Conservation (phyloP, 2,113 vertebrate genomes). For the Oxygymnocypris stewartii region DNA sequence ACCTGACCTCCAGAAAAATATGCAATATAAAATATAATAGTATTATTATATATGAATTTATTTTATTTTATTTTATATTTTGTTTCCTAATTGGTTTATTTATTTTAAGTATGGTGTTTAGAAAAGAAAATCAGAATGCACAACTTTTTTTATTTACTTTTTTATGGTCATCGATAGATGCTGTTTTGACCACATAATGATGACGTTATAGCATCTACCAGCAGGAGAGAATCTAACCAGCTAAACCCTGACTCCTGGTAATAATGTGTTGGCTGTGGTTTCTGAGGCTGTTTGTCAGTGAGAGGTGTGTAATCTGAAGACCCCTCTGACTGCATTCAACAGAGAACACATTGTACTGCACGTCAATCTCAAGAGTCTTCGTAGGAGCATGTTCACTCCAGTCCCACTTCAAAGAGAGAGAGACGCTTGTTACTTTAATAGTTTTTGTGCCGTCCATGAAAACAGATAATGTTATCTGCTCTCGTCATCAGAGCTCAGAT, state of each 20-base stretch:
- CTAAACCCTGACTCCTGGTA: not conserved
- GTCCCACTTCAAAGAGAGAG: not conserved
- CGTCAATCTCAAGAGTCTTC: slow-evolving; percentile 42
- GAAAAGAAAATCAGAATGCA: too few relatives aligned
- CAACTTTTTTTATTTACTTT: not conserved
- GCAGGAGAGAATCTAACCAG: not conserved
- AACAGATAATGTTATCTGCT: slow-evolving; percentile 9
- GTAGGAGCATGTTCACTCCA: slow-evolving; percentile 8
- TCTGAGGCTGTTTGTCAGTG: slow-evolving; percentile 15
- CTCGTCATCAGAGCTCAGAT: not conserved
- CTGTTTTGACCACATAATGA: not conserved
- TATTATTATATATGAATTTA: too few relatives aligned
- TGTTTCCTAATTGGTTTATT: too few relatives aligned
- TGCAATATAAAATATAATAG: too few relatives aligned
- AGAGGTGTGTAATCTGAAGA: slow-evolving; percentile 48
- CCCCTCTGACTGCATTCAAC: slow-evolving; percentile 40
- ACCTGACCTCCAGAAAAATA: too few relatives aligned
- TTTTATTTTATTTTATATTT: too few relatives aligned
- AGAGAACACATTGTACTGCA: slow-evolving; percentile 53
- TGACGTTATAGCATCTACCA: not conserved
- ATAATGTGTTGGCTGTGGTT: not conserved
- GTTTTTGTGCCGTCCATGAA: not conserved
- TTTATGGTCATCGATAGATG: not conserved
- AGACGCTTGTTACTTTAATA: not conserved
- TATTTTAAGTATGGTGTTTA: not conserved